phyloP scores from a whole-genome alignment of 2,797 vertebrate genomes.

The Labroides dimidiatus region DNA sequence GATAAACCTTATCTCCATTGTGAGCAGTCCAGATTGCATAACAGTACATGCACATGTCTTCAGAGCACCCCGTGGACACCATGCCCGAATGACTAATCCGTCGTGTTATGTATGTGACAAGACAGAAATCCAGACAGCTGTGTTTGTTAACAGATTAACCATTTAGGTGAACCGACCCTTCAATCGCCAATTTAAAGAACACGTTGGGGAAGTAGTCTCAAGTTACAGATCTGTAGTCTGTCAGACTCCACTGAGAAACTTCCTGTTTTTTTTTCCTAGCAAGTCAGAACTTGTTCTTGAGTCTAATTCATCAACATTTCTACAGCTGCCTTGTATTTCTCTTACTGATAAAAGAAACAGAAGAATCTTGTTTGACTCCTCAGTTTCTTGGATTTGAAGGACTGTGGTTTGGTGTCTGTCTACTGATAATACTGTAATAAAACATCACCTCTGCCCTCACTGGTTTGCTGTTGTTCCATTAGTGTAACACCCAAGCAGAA shows the following conservation, averaged over 20 bases:
- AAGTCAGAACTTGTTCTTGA: background rate
- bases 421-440: too few species aligned
- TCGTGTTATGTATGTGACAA: background rate
- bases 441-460: too few species aligned
- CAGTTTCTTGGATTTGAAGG: too few species aligned
- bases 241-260: background rate
- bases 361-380: too few species aligned
- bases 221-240: conserved; percentile 15
- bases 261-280: background rate
- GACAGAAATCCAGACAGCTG: conserved; percentile 2
- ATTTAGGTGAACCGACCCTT: conserved; percentile 16
- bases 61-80: background rate
- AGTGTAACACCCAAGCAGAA: background rate
- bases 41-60: conserved; percentile 13
- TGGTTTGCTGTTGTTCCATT: too few species aligned
- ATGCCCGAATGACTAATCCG: conserved; percentile 21
- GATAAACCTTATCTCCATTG: conserved; percentile 32
- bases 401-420: background rate
- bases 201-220: background rate
- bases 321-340: too few species aligned
- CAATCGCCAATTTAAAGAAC: conserved; percentile 6
- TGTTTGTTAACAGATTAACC: conserved; percentile 27
- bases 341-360: too few species aligned
- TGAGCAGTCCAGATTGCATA: conserved; percentile 50
- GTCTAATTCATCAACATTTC: background rate